Percentiles rank a stretch among this genome's conserved stretches.
These are phyloP conservation scores for Oncorhynchus tshawytscha DNA, from an alignment of 2,113 vertebrate species.

Conservation along the genomic window DNA sequence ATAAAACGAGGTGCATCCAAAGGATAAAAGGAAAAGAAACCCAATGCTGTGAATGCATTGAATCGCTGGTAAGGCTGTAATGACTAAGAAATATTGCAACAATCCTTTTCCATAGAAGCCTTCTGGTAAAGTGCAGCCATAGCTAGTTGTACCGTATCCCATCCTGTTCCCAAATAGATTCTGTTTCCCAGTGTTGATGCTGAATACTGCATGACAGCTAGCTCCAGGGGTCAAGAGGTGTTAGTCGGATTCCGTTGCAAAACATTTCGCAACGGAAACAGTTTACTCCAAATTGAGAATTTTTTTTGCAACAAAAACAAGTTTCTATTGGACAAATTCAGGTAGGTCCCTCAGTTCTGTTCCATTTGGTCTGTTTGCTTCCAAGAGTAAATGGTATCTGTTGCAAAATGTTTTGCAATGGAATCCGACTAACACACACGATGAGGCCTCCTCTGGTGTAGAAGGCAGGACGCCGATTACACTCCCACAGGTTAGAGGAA, in stretches of 20 bases:
- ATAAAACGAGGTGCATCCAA: slow-evolving; percentile 54
- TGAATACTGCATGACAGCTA: too few relatives aligned
- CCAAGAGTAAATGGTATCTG: too few relatives aligned
- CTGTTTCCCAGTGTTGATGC: slow-evolving; percentile 28
- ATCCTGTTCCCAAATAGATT: neutral
- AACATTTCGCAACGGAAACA: too few relatives aligned
- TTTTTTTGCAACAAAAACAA: too few relatives aligned
- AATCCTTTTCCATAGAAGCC: slow-evolving; percentile 75
- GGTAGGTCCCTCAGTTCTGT: too few relatives aligned
- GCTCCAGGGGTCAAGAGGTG: too few relatives aligned
- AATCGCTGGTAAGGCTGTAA: slow-evolving; percentile 76
- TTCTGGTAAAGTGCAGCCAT: slow-evolving; percentile 90
- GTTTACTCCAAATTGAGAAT: too few relatives aligned
- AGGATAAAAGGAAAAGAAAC: slow-evolving; percentile 28
- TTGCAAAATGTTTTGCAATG: too few relatives aligned
- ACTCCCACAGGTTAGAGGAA: slow-evolving; percentile 3
- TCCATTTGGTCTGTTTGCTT: too few relatives aligned
- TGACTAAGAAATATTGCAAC: slow-evolving; percentile 87
- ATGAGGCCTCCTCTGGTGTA: slow-evolving; percentile 53
- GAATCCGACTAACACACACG: slow-evolving; percentile 40
- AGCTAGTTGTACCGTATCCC: slow-evolving; percentile 66
- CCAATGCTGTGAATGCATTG: slow-evolving; percentile 45
- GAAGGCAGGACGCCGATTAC: neutral
- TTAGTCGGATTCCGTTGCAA: too few relatives aligned
- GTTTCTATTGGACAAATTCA: too few relatives aligned